Base-by-base conservation (phyloP, 1,140 invertebrate species). In the Lepidurus couesii region DNA sequence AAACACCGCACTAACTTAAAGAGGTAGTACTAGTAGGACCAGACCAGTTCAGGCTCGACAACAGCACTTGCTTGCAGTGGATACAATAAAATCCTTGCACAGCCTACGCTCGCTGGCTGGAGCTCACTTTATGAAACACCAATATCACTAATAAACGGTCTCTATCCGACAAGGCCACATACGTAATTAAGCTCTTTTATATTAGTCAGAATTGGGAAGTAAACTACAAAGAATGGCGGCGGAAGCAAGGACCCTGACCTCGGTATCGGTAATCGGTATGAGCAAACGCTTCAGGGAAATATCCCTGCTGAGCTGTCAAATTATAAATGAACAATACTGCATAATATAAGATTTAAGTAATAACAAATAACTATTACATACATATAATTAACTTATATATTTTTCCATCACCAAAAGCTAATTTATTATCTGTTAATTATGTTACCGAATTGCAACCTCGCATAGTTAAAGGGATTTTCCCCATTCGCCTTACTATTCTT, bases 201-300 rank as follows among this genome's bases (percentile, higher is more conserved):
- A 65, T 65, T 65, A 65, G 53, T 65, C 53, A 65, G 53, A 65
- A 13, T 21, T 13, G 53, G 53, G 7, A 65, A 65, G 53, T 65
- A 65, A 65, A 65, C 53, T 65, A 65, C 53, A 65, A 65, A 65
- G 53, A 65, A 65, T 65, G 53, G 53, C 53, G 53, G 53, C 53
- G 53, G 53, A 65, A 65, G 53, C 53, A 65, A 65, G 53, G 53
- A 65, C 53, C 53, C 53, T 65, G 53, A 65, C 53, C 53, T 65
- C 53, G 53, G 53, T 65, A 65, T 65, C 53, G 53, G 53, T 65
- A 65, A 65, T 65, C 53, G 53, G 53, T 65, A 65, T 13, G 53
- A 65, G n/a, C 53, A 65, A 34, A 65, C 53, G 53, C 53, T 65
- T 65, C 53, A 65, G 21, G 53, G 21, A 65, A 65, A 65, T 13